These are phyloP conservation scores for Chrysina gloriosa DNA, from an alignment of 2,888 invertebrate species.

Conservation along the genomic window DNA sequence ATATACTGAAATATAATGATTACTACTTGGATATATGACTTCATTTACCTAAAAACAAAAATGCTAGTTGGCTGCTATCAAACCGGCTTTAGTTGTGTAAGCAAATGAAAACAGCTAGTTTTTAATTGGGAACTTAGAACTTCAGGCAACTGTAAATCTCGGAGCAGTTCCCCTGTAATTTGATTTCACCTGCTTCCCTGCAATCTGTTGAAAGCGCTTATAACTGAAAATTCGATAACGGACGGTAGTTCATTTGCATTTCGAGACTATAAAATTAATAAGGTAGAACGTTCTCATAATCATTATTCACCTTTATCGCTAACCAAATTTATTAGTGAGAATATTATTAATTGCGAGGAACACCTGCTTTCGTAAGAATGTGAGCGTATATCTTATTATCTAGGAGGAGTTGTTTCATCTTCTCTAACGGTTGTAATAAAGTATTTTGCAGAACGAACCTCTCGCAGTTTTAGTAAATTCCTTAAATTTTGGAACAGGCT, in stretches of 20 bases:
- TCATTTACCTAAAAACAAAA: no score
- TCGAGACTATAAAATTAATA: slow-evolving; percentile 5
- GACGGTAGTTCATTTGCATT: slow-evolving; percentile 1
- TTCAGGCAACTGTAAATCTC: neutral
- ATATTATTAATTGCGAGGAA: no score
- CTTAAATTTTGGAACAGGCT: no score
- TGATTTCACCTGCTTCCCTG: neutral
- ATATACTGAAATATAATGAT: no score
- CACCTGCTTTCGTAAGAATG: no score
- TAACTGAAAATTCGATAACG: neutral
- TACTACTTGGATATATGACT: no score
- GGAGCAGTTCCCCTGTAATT: neutral
- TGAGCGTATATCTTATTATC: no score
- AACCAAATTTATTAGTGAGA: neutral
- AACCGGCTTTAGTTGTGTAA: neutral
- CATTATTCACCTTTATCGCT: neutral
- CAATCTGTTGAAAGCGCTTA: neutral
- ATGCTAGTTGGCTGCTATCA: no score
- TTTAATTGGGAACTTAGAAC: slow-evolving; percentile 45
- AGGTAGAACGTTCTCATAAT: neutral
- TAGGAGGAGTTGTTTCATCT: no score
- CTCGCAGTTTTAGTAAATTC: no score
- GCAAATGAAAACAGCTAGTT: slow-evolving; percentile 29
- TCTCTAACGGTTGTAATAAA: no score
- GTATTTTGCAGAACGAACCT: no score